Conservation (phyloP, 2,888 invertebrate genomes). For the Choreutis nemorana region DNA sequence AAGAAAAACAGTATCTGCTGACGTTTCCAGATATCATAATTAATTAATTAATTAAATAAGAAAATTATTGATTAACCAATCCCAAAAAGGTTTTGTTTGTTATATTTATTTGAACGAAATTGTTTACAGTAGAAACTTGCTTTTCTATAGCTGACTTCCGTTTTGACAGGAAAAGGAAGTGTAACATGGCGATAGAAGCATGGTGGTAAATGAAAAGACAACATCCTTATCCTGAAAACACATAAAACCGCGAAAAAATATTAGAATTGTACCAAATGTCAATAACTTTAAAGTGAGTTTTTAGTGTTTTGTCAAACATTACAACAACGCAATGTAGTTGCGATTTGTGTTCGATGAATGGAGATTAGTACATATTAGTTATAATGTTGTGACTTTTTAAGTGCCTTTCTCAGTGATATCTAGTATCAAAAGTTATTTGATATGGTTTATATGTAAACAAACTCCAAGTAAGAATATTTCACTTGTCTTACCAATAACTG, state of each 20-base stretch:
- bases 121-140: neutral
- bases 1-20: too few species aligned
- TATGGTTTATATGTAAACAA: too few species aligned
- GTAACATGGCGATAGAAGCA: slow-evolving; percentile 53
- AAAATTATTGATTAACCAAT: neutral
- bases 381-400: too few species aligned
- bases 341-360: too few species aligned
- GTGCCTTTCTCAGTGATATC: too few species aligned
- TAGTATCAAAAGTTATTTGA: too few species aligned
- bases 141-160: slow-evolving; percentile 34
- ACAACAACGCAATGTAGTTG: too few species aligned
- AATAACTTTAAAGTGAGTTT: neutral
- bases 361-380: too few species aligned
- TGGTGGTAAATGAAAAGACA: slow-evolving; percentile 19
- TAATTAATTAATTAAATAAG: neutral
- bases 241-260: neutral
- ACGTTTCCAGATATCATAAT: too few species aligned
- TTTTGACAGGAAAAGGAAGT: slow-evolving; percentile 71
- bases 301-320: neutral
- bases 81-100: neutral
- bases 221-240: slow-evolving; percentile 41
- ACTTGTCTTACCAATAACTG: too few species aligned
- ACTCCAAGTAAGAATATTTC: too few species aligned
- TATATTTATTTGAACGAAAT: neutral
- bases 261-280: neutral